Evolutionary conservation across 2,888 invertebrate genomes (phyloP), one percentile per base, ranked within the genome.

Genomic region (Disparrhopalites patrizii): DNA sequence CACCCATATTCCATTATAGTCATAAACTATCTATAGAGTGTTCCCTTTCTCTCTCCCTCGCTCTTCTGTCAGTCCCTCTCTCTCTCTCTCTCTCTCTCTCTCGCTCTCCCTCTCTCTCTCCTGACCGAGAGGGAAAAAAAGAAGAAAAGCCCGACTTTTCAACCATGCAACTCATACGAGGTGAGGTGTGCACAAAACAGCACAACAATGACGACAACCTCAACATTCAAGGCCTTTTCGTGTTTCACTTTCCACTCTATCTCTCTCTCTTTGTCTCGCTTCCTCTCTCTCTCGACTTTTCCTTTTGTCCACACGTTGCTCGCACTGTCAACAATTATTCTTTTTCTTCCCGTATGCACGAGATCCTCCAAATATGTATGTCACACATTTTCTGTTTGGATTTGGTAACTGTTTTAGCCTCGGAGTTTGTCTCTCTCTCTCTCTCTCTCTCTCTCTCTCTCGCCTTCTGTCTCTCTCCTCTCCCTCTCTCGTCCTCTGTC

Each of bases 181-280:
- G 8, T 43, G 43, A 43, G 43, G 43, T 43, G 43, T 43, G 43
- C 43, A 43, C 43, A 27, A 62, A 54, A 20, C 2, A 52, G 13
- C n/a, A 63, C 54, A 43, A 55, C 54, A 55, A 62, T 54, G 55
- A 23, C 43, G 43, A 54, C 54, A 62, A 60, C 58, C 58, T 60
- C 47, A 47, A 50, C 60, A 61, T 50, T 47, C 31, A 61, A 23
- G 23, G n/a, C 27, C 31, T 50, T 60, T 61, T 50, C 60, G 50
- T 61, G 60, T 58, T 47, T 58, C 20, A 47, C 25, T 58, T 47
- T 47, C 47, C 18, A 36, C 40, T 58, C 31, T 50, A n/a, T 23
- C 20, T 50, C 20, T 50, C 40, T 40, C 25, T 20, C 3, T 25
- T 51, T 54, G 7, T 23, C 15, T 31, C 56, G 13, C 52, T 52